Base-by-base conservation (phyloP, 1,140 invertebrate genomes). In the Matsumurasca onukii region DNA sequence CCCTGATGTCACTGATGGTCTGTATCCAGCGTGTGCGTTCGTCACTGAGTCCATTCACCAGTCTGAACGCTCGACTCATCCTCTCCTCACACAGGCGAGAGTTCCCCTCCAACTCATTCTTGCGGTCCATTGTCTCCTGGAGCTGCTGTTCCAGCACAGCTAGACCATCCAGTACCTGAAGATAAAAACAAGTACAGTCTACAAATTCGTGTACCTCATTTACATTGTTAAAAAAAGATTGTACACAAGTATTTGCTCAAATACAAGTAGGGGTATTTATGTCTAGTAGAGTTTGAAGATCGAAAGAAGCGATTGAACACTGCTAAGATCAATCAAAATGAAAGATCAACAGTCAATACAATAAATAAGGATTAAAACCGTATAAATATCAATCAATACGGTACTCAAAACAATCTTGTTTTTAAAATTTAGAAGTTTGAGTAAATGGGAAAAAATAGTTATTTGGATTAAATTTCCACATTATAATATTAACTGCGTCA, bases 71-170 rank as follows among this genome's bases (percentile, higher is more conserved):
- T 66, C 92, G 78, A 52, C 86, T 85, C 79, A 95, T 86, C 75
- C 92, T 86, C 31, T 89, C 88, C 39, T 90, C 84, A 76, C 92
- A 95, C 34, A 89, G 79, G 66, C 89, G 84, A 67, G 92, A 91
- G 72, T 91, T 87, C 45, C 84, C 84, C 76, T 94, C 91, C 69
- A 94, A 83, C 66, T 91, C 83, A 0, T 77, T 73, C 68, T 84
- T 87, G 59, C 85, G 86, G 1, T 83, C 82, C 72, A 90, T 85
- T 63, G 89, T 85, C 29, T 82, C 81, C 0, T 80, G 81, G 2
- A 94, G 77, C 64, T 86, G 82, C 17, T 83, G 82, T 75, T 91
- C 86, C 1, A 93, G 78, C 20, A 83, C 82, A 0, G 84, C 81
- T 12, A 93, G 79, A 29, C 89, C 86, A 20, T 84, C 82, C 34